Evolutionary conservation across 2,113 vertebrate species (phyloP), one percentile per base, ranked within the genome.

Genomic region (Leptodactylus fuscus): DNA sequence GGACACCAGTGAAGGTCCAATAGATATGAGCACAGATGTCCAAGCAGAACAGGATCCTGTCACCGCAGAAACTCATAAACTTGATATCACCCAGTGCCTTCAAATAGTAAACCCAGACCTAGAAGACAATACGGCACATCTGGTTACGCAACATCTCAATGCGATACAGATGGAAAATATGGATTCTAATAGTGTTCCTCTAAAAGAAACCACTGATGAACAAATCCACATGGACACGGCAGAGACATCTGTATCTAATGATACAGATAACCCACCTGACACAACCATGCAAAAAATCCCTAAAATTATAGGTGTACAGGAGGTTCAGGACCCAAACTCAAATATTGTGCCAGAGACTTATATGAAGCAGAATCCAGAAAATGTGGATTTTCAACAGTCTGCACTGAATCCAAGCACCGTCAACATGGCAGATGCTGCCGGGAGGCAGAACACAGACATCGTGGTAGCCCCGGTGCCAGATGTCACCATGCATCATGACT

Each of bases 401-500:
- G 76, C 13, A 10, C 3, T 24, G 1, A 16, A 38, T 79, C 18
- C 34, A 13, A 60, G n/a, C 9, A 60, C 11, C 38, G 24, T 60
- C 5, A n/a, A 22, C 51, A 13, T 16, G 2, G 12, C 12, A 20
- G 49, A 24, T 27, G 15, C 46, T 12, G 22, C 12, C 5, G 13
- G 22, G 34, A 55, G 38, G 46, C 80, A 49, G 67, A 70, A 11
- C 81, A 16, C 48, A 22, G 51, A 32, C 53, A 36, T 36, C 8
- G 29, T 10, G 16, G 3, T 38, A 8, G 24, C 32, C 20, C 36
- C 22, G 9, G 49, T 53, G 32, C 69, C 69, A 44, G 69, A 83
- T 12, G 49, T 83, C 34, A 18, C 49, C 34, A 53, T 74, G 48
- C 81, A 55, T 60, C 48, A 83, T 44, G 70, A 53, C 44, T 53